A percentile compares a stretch with the other conserved stretches of the same genome.
Evolutionary conservation across 64 coral and sea anemone genomes (phyloP).

Genomic region (Pocillopora damicornis): DNA sequence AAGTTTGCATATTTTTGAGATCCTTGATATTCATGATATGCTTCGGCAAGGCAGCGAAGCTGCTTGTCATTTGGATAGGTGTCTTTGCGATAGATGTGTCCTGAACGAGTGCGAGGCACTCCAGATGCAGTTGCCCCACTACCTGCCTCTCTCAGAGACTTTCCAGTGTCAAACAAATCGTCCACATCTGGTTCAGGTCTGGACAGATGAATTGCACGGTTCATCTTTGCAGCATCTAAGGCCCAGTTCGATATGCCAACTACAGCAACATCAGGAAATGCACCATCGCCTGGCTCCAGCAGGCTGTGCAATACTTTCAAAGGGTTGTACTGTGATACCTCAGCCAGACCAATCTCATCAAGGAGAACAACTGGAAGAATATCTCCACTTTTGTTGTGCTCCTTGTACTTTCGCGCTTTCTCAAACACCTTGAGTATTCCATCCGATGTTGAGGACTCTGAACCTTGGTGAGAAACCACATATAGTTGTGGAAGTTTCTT

Average conservation of each 20-base stretch:
- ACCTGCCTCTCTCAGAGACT: constrained; percentile 46
- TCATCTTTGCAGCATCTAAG: constrained; percentile 89
- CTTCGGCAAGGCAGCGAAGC: constrained; percentile 50
- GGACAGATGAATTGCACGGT: constrained; percentile 86
- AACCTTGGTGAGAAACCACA: constrained; percentile 84
- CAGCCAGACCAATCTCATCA: constrained; percentile 89
- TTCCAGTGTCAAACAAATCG: constrained; percentile 62
- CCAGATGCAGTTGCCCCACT: constrained; percentile 1
- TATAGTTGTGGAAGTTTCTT: constrained; percentile 73
- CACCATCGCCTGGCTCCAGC: constrained; percentile 61
- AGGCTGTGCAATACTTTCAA: constrained; percentile 83
- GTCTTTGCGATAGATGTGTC: neutral
- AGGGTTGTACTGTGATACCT: constrained; percentile 82
- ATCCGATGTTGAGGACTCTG: constrained; percentile 84
- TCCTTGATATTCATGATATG: constrained; percentile 65
- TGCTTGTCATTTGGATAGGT: constrained; percentile 32
- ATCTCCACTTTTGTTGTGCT: constrained; percentile 51
- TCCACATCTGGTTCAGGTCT: constrained; percentile 67
- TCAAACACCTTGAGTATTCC: constrained; percentile 83
- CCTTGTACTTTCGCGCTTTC: constrained; percentile 71
- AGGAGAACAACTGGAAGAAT: constrained; percentile 87
- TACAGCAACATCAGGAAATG: constrained; percentile 79
- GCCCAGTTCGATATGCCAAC: constrained; percentile 89
- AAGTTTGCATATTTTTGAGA: constrained; percentile 72
- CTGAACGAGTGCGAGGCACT: constrained; percentile 8